Conservation (phyloP, 2,113 vertebrate species). For the Tachycineta bicolor region DNA sequence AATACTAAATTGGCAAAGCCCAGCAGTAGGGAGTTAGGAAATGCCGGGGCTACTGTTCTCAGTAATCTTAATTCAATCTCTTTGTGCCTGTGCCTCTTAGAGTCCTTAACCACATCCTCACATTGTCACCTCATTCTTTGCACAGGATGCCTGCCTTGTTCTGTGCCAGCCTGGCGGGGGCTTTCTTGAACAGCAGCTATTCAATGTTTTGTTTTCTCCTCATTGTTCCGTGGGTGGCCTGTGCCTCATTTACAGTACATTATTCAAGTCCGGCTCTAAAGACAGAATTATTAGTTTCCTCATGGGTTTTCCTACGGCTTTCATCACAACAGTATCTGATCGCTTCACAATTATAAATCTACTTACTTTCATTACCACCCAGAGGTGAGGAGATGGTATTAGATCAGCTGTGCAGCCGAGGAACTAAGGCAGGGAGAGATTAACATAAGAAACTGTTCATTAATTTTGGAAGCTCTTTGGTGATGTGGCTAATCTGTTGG, state of each 20-base stretch:
- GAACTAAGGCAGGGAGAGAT: background rate
- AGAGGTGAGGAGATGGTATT: conserved; percentile 3
- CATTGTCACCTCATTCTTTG: conserved; percentile 60
- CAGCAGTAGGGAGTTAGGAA: background rate
- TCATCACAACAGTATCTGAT: conserved; percentile 45
- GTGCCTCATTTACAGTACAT: conserved; percentile 56
- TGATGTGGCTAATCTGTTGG: background rate
- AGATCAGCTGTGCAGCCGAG: background rate
- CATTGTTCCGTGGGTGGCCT: conserved; percentile 61
- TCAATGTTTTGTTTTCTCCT: conserved; percentile 52
- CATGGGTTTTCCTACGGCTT: conserved; percentile 50
- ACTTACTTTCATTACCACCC: conserved; percentile 21
- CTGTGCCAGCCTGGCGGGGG: conserved; percentile 40
- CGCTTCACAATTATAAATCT: conserved; percentile 39
- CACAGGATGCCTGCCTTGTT: conserved; percentile 59
- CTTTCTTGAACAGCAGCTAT: conserved; percentile 51
- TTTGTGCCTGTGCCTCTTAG: conserved; percentile 26
- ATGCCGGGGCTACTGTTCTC: background rate
- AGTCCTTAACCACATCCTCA: conserved; percentile 54
- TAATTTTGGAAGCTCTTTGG: conserved; percentile 6
- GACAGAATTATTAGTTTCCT: conserved; percentile 63
- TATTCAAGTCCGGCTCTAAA: conserved; percentile 58
- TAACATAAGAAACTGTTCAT: conserved; percentile 1
- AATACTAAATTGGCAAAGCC: background rate
- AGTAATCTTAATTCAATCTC: conserved; percentile 41